Evolutionary conservation across 2,888 invertebrate genomes (phyloP).

Genomic region (Glyphotaelius pellucidus): DNA sequence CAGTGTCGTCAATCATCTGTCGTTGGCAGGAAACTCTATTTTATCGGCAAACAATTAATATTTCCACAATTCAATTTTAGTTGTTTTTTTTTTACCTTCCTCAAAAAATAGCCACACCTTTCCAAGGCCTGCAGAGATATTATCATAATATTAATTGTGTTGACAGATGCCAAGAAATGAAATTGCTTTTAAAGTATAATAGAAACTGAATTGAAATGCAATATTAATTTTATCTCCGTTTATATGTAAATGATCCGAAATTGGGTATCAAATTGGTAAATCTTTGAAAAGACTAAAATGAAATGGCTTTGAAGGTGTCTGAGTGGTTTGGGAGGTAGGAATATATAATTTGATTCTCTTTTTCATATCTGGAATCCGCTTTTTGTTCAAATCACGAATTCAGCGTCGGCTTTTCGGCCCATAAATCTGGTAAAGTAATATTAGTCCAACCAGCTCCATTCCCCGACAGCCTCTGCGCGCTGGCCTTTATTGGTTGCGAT

Average conservation of each 20-base stretch:
- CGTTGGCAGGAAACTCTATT: neutral
- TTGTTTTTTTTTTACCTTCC: neutral
- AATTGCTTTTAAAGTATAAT: neutral
- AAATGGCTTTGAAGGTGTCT: neutral
- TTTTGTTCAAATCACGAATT: slow-evolving; percentile 45
- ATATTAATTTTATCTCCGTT: neutral
- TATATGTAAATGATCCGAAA: neutral
- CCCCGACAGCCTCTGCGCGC: neutral
- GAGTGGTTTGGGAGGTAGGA: neutral
- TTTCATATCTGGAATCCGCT: neutral
- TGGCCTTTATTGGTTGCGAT: slow-evolving; percentile 16
- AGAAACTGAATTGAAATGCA: neutral
- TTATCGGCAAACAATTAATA: neutral
- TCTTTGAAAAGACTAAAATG: neutral
- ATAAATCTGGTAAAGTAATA: slow-evolving; percentile 35
- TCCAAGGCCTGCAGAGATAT: neutral
- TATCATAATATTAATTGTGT: neutral
- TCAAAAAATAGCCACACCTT: neutral
- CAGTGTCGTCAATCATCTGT: neutral
- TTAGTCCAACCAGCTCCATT: neutral
- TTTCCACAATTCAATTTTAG: too few relatives aligned
- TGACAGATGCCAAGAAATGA: neutral
- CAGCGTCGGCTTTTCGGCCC: slow-evolving; percentile 25
- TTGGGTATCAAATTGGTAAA: neutral
- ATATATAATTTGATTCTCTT: slow-evolving; percentile 28